Evolutionary conservation across 2,797 vertebrate genomes (phyloP).

Genomic region (Sphaeramia orbicularis): DNA sequence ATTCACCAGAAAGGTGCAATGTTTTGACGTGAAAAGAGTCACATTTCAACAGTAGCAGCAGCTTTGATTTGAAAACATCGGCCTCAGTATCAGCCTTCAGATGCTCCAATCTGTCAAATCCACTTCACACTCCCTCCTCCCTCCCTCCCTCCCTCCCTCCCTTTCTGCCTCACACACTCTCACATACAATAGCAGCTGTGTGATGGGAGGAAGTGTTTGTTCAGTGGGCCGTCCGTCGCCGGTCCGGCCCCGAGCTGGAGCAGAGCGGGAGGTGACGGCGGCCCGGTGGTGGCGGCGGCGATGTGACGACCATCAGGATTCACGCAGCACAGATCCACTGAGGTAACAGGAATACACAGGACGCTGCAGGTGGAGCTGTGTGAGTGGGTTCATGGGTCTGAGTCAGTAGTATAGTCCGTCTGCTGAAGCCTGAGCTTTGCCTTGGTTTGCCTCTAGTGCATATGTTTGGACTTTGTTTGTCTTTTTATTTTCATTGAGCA

Average conservation of each 20-base stretch:
- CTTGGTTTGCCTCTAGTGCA: too few relatives aligned
- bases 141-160: not conserved
- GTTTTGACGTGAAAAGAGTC: conserved; percentile 1
- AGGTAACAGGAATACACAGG: conserved; percentile 25
- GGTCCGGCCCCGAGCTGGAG: conserved; percentile 39
- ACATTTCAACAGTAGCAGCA: not conserved
- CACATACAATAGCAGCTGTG: conserved; percentile 41
- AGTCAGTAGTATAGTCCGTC: not conserved
- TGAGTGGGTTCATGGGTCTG: too few relatives aligned
- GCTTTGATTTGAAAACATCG: conserved; percentile 22
- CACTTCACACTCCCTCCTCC: conserved; percentile 16
- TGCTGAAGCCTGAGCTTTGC: too few relatives aligned
- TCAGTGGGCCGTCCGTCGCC: conserved; percentile 50
- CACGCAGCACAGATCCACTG: conserved; percentile 29
- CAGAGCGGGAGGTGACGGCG: conserved; percentile 58
- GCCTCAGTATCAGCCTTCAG: conserved; percentile 27
- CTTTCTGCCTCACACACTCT: conserved; percentile 31
- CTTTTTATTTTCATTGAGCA: too few relatives aligned
- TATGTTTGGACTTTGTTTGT: too few relatives aligned
- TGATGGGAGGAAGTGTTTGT: conserved; percentile 67
- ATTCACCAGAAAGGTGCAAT: not conserved
- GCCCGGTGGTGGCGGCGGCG: conserved; percentile 24
- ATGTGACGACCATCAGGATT: conserved; percentile 40
- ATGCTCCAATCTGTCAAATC: conserved; percentile 34
- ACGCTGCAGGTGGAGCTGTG: too few relatives aligned